Evolutionary conservation across 2,113 vertebrate species (phyloP).

Genomic region (Callopanchax toddi): DNA sequence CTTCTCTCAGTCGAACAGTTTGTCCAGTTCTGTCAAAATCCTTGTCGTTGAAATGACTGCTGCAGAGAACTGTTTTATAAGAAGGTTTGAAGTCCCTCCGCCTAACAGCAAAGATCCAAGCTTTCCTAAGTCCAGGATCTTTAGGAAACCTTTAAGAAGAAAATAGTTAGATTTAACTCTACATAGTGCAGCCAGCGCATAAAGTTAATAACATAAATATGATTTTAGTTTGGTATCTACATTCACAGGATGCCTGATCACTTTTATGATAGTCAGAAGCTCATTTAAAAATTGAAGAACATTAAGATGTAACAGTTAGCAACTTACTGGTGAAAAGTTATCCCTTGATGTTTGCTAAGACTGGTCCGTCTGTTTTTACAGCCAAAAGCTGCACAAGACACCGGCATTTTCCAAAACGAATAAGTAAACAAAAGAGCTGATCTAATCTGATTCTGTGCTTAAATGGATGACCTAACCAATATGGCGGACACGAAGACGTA

Average conservation of each 20-base stretch:
- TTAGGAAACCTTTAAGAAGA: conserved; percentile 6
- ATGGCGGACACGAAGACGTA: conserved; percentile 7
- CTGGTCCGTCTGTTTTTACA: conserved; percentile 9
- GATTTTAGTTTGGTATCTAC: background rate
- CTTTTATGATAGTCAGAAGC: background rate
- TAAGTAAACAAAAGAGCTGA: background rate
- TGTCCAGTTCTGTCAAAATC: conserved; percentile 18
- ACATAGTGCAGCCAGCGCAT: background rate
- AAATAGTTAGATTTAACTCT: background rate
- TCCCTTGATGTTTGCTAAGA: background rate
- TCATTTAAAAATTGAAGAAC: too few species aligned
- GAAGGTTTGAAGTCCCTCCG: conserved; percentile 5
- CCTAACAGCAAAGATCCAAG: conserved; percentile 6
- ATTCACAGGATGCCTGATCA: background rate
- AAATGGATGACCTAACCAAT: background rate
- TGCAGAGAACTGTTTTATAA: background rate
- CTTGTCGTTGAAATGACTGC: background rate
- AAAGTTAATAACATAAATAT: background rate
- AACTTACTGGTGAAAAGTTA: conserved; percentile 14
- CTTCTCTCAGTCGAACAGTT: conserved; percentile 11
- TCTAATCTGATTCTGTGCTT: background rate
- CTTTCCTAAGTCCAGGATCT: conserved; percentile 5
- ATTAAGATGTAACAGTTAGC: background rate
- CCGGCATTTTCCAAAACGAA: background rate
- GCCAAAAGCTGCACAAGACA: conserved; percentile 3